These are phyloP conservation scores for Catocala sponsa DNA, from an alignment of 2,888 invertebrate species.

Conservation along the genomic window DNA sequence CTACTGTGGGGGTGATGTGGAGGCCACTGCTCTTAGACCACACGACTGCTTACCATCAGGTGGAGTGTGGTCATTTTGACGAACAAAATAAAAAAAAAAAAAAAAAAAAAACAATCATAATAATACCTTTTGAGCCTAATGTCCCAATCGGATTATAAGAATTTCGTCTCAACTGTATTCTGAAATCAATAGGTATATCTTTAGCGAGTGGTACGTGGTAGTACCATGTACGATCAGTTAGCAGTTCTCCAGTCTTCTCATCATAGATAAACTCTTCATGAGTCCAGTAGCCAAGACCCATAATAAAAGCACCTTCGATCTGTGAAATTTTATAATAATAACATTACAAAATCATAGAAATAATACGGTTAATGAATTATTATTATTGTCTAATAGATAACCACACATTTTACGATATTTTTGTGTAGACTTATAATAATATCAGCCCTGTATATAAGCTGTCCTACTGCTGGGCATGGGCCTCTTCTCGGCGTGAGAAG, in stretches of 20 bases:
- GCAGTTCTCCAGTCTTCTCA: conserved; percentile 89
- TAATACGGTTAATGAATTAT: background rate
- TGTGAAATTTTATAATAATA: conserved; percentile 32
- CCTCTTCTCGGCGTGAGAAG: too few relatives aligned
- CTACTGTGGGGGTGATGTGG: too few relatives aligned
- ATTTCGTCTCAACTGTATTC: conserved; percentile 90
- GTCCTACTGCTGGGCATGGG: too few relatives aligned
- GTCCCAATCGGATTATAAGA: conserved; percentile 89
- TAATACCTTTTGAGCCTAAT: conserved; percentile 67
- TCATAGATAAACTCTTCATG: conserved; percentile 91
- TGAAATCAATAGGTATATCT: conserved; percentile 93
- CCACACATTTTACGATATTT: too few relatives aligned
- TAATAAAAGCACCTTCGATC: conserved; percentile 92
- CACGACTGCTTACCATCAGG: too few relatives aligned
- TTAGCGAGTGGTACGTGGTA: conserved; percentile 92
- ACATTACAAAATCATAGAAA: background rate
- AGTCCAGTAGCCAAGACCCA: conserved; percentile 93
- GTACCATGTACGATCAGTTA: conserved; percentile 93
- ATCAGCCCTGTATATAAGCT: too few relatives aligned
- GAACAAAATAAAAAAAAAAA: too few relatives aligned
- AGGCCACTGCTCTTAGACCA: too few relatives aligned
- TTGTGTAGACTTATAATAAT: too few relatives aligned
- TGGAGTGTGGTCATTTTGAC: too few relatives aligned
- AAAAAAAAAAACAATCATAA: too few relatives aligned
- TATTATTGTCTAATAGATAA: background rate